Conservation (phyloP, 2,113 vertebrate genomes). For the Triplophysa rosa region DNA sequence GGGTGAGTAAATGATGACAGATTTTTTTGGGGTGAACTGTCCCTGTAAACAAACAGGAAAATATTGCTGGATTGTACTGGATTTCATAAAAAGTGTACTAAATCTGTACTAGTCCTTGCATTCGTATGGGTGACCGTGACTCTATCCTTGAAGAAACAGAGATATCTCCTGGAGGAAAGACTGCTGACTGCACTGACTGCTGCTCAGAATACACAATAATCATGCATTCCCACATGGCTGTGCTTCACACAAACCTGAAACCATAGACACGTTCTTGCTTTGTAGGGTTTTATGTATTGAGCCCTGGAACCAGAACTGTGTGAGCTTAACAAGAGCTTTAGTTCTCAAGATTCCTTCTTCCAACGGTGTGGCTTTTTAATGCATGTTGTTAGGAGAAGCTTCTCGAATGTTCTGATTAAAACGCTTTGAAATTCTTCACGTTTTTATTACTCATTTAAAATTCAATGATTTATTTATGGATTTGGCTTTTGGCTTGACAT, state of each 20-base stretch:
- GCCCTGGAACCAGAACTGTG: neutral
- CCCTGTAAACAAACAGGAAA: too few species aligned
- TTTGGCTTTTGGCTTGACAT: neutral
- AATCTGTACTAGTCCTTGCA: neutral
- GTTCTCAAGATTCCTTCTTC: neutral
- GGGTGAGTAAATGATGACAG: too few species aligned
- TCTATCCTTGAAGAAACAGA: neutral
- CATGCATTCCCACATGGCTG: neutral
- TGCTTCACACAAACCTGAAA: conserved; percentile 13
- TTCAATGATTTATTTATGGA: neutral
- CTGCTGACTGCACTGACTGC: neutral
- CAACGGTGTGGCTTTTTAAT: neutral
- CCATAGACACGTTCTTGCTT: neutral
- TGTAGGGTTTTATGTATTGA: conserved; percentile 22
- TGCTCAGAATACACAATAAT: conserved; percentile 7
- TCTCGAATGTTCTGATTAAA: neutral
- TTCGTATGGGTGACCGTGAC: neutral
- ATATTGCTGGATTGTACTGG: neutral
- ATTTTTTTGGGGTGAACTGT: too few species aligned
- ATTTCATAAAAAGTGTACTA: neutral
- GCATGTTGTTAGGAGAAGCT: neutral
- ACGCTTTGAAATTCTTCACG: neutral
- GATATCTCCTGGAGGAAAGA: neutral
- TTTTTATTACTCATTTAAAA: neutral
- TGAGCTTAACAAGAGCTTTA: conserved; percentile 14